A percentile compares a stretch with the other conserved stretches of the same genome.
phyloP scores from a whole-genome alignment of 2,797 vertebrate genomes.

The Sus cebifrons region DNA sequence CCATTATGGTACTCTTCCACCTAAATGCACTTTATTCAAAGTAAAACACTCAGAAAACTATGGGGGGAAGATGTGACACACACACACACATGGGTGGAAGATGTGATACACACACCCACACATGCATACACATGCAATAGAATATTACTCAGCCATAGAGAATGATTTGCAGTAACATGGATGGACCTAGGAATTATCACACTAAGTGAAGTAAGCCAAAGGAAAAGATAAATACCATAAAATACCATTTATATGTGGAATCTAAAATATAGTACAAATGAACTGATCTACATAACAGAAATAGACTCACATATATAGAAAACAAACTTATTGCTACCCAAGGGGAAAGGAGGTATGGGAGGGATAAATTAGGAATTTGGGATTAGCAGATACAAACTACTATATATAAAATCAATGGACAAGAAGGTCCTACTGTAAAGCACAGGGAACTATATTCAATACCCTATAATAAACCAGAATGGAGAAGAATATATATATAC shows the following conservation, averaged over 20 bases:
- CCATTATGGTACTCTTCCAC: constrained; percentile 1
- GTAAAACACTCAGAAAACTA: constrained; percentile 14
- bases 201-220: background rate
- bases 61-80: background rate
- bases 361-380: background rate
- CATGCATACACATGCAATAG: too few species aligned
- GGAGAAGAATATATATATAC: background rate
- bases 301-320: background rate
- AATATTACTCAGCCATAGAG: background rate
- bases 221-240: background rate
- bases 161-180: background rate
- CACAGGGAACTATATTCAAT: background rate
- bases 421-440: too few species aligned
- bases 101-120: too few species aligned
- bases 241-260: background rate
- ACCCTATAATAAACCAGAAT: background rate
- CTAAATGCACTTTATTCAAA: constrained; percentile 56
- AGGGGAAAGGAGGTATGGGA: background rate
- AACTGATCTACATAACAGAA: background rate
- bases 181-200: background rate
- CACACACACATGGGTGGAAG: too few species aligned
- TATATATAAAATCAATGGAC: background rate
- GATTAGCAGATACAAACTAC: background rate
- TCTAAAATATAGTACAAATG: background rate
- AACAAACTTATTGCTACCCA: background rate